Evolutionary conservation across 2,113 vertebrate species (phyloP).

Genomic region (Sitta europaea): DNA sequence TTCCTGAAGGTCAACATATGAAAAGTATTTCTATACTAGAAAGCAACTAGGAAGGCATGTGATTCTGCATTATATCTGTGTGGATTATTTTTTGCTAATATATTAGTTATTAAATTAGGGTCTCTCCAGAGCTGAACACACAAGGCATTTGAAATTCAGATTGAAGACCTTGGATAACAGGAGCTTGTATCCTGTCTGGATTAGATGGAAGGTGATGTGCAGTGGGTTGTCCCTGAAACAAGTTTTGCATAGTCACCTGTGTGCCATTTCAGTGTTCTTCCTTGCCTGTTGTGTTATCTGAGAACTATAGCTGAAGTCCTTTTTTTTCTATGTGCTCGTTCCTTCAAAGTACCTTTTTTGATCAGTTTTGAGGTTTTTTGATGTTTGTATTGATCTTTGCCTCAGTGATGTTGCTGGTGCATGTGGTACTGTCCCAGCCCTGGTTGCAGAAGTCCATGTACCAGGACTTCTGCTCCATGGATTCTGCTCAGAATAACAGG

Average conservation of each 20-base stretch:
- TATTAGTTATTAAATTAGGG: not conserved
- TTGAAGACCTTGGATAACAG: not conserved
- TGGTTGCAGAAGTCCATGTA: fast-evolving
- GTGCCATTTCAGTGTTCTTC: not conserved
- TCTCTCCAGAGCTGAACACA: not conserved
- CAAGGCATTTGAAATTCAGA: not conserved
- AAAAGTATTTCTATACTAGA: not conserved
- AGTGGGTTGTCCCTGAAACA: not conserved
- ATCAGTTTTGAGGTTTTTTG: not conserved
- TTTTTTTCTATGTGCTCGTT: not conserved
- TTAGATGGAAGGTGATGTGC: not conserved
- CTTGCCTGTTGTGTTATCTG: not conserved
- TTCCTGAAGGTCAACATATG: not conserved
- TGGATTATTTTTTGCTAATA: not conserved
- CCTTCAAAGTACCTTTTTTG: not conserved
- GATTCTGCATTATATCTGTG: not conserved
- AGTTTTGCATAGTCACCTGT: not conserved
- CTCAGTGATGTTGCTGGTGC: not conserved
- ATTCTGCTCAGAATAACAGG: not conserved
- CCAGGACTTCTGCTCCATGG: not conserved
- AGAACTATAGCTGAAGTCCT: not conserved
- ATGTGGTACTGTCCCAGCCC: not conserved
- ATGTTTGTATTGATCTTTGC: not conserved
- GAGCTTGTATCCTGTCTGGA: not conserved
- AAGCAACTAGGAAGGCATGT: not conserved